Base-by-base conservation (phyloP, 2,888 invertebrate species). In the Neocrepidodera transversa region DNA sequence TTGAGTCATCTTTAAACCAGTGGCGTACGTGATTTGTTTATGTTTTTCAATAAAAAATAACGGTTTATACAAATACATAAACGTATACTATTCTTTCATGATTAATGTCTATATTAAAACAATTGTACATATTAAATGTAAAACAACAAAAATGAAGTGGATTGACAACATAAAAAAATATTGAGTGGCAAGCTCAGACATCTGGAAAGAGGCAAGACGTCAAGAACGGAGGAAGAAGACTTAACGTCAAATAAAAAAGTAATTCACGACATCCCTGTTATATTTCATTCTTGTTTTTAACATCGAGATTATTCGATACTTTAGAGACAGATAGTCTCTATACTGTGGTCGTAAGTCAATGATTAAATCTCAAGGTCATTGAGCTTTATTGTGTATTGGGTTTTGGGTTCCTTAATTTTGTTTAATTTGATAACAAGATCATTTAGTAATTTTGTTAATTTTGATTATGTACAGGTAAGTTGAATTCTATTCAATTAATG, bases 381-480 rank as follows among this genome's bases (percentile, higher is more conserved):
- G 49, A 49, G 49, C 49, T 49, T 32, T 49, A 47, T 16, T 35
- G 20, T 20, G 8, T 32, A 16, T n/a, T n/a, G n/a, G n/a, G n/a
- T 6, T 10, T 35, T 35, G 20, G 10, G 18, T 49, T 36, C 10
- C 14, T 38, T 28, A 26, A 38, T 38, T 50, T 50, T 50, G 11
- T 43, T 53, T 35, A n/a, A n/a, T n/a, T n/a, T n/a, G n/a, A 43
- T 8, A 23, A 45, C 26, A 20, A 20, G 20, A 18, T 20, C 13
- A n/a, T 10, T 30, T 52, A 52, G 36, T 28, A 17, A 7, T 30
- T 30, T 11, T 10, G 26, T 14, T n/a, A 40, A 11, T 23, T 50
- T 32, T 23, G 54, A 54, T 54, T 45, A 54, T 54, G 54, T 28
- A 36, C 14, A 54, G 54, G 54, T 54, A 53, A 16, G 13, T 13